Evolutionary conservation across 2,888 invertebrate species (phyloP).

Genomic region (Nomada lathburiana): DNA sequence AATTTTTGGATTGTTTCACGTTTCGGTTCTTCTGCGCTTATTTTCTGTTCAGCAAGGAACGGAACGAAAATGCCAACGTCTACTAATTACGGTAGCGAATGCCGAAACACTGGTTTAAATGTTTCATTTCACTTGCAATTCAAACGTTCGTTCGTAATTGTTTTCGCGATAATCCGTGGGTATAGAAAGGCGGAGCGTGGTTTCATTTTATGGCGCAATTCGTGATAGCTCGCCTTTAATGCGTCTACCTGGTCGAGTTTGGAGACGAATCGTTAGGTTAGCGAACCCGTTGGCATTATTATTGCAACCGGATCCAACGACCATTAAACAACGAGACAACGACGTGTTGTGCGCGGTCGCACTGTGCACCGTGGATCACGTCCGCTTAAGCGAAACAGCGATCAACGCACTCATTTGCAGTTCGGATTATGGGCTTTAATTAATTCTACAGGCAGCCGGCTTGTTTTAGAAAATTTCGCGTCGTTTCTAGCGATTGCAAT

Average conservation of each 20-base stretch:
- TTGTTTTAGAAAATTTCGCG: conserved; percentile 1
- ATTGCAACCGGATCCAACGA: conserved; percentile 64
- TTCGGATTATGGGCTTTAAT: conserved; percentile 31
- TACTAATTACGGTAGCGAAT: too few species aligned
- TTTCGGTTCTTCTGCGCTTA: too few species aligned
- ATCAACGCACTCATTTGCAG: conserved; percentile 41
- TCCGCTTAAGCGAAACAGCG: conserved; percentile 42
- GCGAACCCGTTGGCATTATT: conserved; percentile 64
- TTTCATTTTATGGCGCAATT: neutral
- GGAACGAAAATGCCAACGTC: too few species aligned
- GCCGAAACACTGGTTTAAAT: too few species aligned
- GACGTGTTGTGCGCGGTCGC: conserved; percentile 45
- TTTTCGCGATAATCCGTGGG: neutral
- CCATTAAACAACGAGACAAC: conserved; percentile 64
- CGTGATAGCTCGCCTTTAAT: conserved; percentile 60
- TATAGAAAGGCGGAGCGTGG: neutral
- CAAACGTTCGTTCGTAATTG: neutral
- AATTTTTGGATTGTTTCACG: too few species aligned
- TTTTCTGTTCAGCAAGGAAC: too few species aligned
- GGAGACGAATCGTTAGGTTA: conserved; percentile 64
- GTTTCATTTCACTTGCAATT: too few species aligned
- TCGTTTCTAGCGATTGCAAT: neutral
- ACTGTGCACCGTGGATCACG: conserved; percentile 49
- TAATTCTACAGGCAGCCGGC: conserved; percentile 32
- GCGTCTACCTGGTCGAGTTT: conserved; percentile 48